These are phyloP conservation scores for Apotomis capreana DNA, from an alignment of 2,888 invertebrate species.

Conservation along the genomic window DNA sequence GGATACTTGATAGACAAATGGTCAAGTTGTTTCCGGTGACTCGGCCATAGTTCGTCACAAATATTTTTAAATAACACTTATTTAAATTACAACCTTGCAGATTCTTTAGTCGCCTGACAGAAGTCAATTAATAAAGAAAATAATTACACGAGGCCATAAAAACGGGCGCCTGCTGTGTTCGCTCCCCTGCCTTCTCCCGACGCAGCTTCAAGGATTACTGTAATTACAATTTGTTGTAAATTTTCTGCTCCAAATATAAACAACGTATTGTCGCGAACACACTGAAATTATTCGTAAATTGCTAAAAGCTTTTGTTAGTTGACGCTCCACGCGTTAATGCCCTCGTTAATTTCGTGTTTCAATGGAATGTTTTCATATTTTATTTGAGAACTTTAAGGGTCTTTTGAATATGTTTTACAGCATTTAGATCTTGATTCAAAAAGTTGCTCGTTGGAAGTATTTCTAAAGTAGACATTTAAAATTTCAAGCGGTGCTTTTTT, in stretches of 20 bases:
- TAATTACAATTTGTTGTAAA: conserved; percentile 67
- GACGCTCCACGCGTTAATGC: conserved; percentile 31
- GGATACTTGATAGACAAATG: too few species aligned
- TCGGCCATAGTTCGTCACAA: neutral
- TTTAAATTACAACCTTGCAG: neutral
- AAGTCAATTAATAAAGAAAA: neutral
- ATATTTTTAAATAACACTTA: neutral
- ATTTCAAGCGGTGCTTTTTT: too few species aligned
- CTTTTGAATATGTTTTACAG: conserved; percentile 7
- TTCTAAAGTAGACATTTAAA: too few species aligned
- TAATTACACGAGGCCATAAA: neutral
- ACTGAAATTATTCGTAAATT: conserved; percentile 37
- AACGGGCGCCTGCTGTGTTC: conserved; percentile 22
- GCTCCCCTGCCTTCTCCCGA: neutral
- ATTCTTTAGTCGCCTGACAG: neutral
- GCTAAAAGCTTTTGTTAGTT: conserved; percentile 41
- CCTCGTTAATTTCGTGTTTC: conserved; percentile 23
- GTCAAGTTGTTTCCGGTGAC: too few species aligned
- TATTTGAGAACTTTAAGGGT: conserved; percentile 15
- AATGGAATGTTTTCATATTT: conserved; percentile 34
- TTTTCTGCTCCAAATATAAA: conserved; percentile 55
- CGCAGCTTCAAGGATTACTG: conserved; percentile 38
- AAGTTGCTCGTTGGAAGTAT: neutral
- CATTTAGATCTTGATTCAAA: neutral
- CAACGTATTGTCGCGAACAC: conserved; percentile 39